These are phyloP conservation scores for Pagrus major DNA, from an alignment of 2,113 vertebrate genomes.

Conservation along the genomic window DNA sequence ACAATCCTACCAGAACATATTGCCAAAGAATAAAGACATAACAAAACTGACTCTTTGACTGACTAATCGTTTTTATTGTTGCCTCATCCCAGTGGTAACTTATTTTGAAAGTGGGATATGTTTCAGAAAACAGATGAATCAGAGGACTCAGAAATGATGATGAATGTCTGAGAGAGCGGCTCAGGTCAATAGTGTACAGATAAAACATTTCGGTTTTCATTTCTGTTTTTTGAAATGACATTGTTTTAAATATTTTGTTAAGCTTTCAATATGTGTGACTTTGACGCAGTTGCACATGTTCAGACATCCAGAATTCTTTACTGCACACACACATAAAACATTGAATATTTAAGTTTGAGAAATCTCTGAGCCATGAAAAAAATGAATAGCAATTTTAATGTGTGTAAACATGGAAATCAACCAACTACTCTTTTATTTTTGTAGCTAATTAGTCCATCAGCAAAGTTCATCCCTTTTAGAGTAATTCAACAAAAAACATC, in stretches of 20 bases:
- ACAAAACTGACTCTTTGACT: not conserved
- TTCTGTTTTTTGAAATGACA: not conserved
- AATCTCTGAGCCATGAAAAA: not conserved
- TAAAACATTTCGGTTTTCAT: not conserved
- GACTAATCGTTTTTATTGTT: not conserved
- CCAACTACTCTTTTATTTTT: not conserved
- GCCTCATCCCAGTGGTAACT: slow-evolving; percentile 7
- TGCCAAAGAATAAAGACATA: too few relatives aligned
- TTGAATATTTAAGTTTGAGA: not conserved
- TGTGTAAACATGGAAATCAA: not conserved
- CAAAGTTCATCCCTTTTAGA: not conserved
- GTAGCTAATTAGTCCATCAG: not conserved
- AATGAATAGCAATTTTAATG: not conserved
- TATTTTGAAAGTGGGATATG: slow-evolving; percentile 31
- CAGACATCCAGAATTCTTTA: not conserved
- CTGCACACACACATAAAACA: not conserved
- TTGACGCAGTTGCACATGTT: not conserved
- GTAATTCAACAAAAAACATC: not conserved
- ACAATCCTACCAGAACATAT: too few relatives aligned
- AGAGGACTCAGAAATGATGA: slow-evolving; percentile 34
- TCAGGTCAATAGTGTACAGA: slow-evolving; percentile 12
- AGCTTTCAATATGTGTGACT: not conserved
- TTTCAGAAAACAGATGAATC: slow-evolving; percentile 52
- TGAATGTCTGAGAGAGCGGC: not conserved
- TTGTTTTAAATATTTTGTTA: not conserved